Evolutionary conservation across 1,140 invertebrate genomes (phyloP).

Genomic region (Chionoecetes opilio): DNA sequence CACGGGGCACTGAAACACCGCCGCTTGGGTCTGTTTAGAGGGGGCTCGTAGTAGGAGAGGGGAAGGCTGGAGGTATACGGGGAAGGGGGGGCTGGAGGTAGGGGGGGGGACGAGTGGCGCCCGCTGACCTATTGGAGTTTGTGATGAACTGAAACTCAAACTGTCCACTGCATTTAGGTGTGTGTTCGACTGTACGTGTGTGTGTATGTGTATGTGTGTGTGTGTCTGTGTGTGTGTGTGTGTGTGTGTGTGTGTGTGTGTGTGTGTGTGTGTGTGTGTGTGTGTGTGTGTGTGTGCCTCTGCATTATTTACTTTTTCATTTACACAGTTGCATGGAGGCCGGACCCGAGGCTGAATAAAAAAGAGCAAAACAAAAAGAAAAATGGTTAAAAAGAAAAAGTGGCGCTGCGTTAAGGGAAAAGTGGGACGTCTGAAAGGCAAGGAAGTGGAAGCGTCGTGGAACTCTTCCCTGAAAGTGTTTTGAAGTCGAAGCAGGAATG

Average conservation of each 20-base stretch:
- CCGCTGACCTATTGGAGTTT: neutral
- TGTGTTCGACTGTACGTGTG: neutral
- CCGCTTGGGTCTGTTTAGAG: no score
- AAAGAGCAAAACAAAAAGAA: neutral
- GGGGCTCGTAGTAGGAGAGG: neutral
- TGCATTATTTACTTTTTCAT: conserved; percentile 21
- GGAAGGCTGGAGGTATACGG: neutral
- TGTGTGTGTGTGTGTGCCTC: neutral
- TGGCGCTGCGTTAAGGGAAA: neutral
- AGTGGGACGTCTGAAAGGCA: neutral
- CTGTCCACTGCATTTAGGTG: no score
- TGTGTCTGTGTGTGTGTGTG: neutral
- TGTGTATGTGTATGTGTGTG: neutral
- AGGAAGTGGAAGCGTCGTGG: neutral
- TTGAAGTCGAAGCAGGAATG: neutral
- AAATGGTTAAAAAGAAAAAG: neutral
- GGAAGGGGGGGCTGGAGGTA: neutral
- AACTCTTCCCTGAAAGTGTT: neutral
- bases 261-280: no score
- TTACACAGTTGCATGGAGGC: conserved; percentile 23
- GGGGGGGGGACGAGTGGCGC: neutral
- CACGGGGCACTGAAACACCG: no score
- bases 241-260: neutral
- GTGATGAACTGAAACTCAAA: neutral
- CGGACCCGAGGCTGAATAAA: neutral